A percentile compares a stretch with the other conserved stretches of the same genome.
Evolutionary conservation across 2,113 vertebrate species (phyloP).

Genomic region (Crocuta crocuta): DNA sequence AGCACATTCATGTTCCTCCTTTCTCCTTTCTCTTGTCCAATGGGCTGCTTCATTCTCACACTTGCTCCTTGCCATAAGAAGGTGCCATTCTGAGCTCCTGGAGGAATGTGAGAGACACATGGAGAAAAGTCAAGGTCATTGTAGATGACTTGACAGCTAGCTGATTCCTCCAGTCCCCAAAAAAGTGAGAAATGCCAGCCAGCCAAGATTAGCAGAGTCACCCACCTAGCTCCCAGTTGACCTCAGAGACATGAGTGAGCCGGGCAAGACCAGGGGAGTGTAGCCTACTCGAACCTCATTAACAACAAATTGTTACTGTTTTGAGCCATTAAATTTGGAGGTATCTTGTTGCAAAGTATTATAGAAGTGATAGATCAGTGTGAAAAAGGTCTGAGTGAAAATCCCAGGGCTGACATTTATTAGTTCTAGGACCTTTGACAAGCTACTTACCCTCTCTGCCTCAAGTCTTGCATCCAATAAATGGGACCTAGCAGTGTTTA

Average conservation of each 20-base stretch:
- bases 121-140: neutral
- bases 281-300: neutral
- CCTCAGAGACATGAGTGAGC: neutral
- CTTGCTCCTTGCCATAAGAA: neutral
- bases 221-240: neutral
- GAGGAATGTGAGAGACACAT: neutral
- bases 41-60: neutral
- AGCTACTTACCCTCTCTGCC: neutral
- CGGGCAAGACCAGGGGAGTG: neutral
- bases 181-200: neutral
- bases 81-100: neutral
- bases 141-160: neutral
- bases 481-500: neutral
- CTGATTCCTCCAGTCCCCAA: too few species aligned
- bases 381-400: neutral
- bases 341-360: neutral
- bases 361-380: neutral
- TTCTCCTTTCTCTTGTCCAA: neutral
- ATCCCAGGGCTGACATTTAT: neutral
- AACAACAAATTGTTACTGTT: neutral
- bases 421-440: slow-evolving; percentile 23
- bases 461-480: slow-evolving; percentile 37
- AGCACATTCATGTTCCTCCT: neutral
- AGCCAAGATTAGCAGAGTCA: neutral
- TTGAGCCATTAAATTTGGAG: neutral